phyloP scores from a whole-genome alignment of 1,140 invertebrate genomes.

The Drosophila sucinea region DNA sequence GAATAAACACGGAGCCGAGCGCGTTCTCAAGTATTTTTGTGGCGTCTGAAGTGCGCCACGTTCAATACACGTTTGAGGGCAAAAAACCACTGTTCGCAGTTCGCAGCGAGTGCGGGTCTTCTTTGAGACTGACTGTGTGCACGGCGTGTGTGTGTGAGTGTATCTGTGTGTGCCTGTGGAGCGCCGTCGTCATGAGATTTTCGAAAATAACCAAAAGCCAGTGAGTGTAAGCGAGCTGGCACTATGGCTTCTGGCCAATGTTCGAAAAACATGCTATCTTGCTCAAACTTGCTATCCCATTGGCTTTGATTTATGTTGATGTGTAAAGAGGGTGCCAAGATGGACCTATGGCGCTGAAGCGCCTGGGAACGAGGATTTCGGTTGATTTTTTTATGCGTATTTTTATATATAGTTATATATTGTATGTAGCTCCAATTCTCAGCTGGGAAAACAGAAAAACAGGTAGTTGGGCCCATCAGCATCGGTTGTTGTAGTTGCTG shows the following conservation, averaged over 20 bases:
- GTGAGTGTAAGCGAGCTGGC: slow-evolving; percentile 39
- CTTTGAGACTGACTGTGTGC: slow-evolving; percentile 15
- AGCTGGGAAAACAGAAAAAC: slow-evolving; percentile 57
- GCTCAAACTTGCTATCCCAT: slow-evolving; percentile 41
- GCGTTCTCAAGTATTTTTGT: slow-evolving; percentile 48
- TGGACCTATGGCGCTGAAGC: slow-evolving; percentile 70
- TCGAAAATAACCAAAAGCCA: slow-evolving; percentile 73
- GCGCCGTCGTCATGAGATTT: slow-evolving; percentile 29
- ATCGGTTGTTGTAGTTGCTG: slow-evolving; percentile 10
- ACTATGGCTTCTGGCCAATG: slow-evolving; percentile 45
- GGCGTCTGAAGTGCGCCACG: slow-evolving; percentile 77
- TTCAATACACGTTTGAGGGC: slow-evolving; percentile 74
- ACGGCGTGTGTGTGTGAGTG: slow-evolving; percentile 22
- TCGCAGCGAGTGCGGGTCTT: slow-evolving; percentile 12
- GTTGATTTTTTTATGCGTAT: background rate
- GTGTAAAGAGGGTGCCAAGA: slow-evolving; percentile 63
- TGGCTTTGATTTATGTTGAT: slow-evolving; percentile 77
- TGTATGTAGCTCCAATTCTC: slow-evolving; percentile 28
- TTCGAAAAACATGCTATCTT: slow-evolving; percentile 56
- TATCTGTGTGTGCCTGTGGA: slow-evolving; percentile 14
- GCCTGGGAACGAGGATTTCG: slow-evolving; percentile 7
- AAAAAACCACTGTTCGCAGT: slow-evolving; percentile 14
- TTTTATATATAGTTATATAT: slow-evolving; percentile 4
- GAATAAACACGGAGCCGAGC: slow-evolving; percentile 51
- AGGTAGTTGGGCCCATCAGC: slow-evolving; percentile 69